Evolutionary conservation across 2,797 vertebrate genomes (phyloP).

Genomic region (Oreonectes daqikongensis): DNA sequence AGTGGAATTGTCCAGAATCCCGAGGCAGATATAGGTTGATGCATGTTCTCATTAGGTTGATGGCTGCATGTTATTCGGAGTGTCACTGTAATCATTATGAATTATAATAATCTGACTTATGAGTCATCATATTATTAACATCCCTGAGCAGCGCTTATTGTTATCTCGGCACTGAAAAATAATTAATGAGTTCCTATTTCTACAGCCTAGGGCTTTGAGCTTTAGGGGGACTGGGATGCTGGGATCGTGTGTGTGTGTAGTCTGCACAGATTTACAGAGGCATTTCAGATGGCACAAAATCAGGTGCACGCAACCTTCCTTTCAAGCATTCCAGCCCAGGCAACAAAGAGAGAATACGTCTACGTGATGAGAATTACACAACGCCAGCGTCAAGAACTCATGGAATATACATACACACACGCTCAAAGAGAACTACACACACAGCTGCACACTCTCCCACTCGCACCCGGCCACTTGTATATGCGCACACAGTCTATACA

Average conservation of each 20-base stretch:
- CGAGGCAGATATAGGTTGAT: conserved; percentile 45
- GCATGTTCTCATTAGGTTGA: conserved; percentile 60
- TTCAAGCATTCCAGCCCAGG: conserved; percentile 39
- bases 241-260: conserved; percentile 24
- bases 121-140: conserved; percentile 79
- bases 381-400: conserved; percentile 13
- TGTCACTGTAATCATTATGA: conserved; percentile 71
- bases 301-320: conserved; percentile 42
- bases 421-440: conserved; percentile 37
- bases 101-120: conserved; percentile 79
- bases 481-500: conserved; percentile 38
- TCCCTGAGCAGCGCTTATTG: conserved; percentile 77
- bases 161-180: conserved; percentile 64
- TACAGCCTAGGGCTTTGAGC: conserved; percentile 55
- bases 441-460: conserved; percentile 38
- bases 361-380: conserved; percentile 43
- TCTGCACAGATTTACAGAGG: conserved; percentile 9
- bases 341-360: conserved; percentile 48
- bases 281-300: conserved; percentile 34
- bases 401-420: conserved; percentile 39
- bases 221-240: conserved; percentile 27
- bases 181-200: conserved; percentile 60
- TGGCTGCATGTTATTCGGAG: conserved; percentile 53
- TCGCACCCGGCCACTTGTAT: conserved; percentile 44
- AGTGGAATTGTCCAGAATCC: conserved; percentile 6